Evolutionary conservation across 2,797 vertebrate genomes (phyloP), one percentile per base, ranked within the genome.

Genomic region (Coranthus polyacanthus): DNA sequence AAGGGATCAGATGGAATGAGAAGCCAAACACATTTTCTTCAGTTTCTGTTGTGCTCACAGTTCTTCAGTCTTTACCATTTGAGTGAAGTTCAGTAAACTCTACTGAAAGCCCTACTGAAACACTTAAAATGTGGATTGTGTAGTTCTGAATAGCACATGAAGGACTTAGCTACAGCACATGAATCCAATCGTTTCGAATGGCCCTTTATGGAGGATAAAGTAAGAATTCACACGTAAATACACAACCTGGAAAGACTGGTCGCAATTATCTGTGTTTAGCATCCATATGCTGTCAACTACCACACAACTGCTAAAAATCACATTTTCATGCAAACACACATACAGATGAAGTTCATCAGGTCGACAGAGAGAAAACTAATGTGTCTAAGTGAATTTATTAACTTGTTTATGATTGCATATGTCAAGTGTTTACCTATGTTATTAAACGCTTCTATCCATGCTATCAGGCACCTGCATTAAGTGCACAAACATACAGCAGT

Each of bases 251-350:
- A 59, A 50, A 18, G 29, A 52, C 55, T 58, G 24, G 38, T 56
- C 11, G 12, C 34, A 39, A 70, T 75, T 55, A 58, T 60, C 47
- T 68, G 63, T 45, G 54, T n/a, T 63, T 42, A 52, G 4, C 41
- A 47, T 58, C 12, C 21, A 4, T 38, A 29, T 58, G 52, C 55
- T 58, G 64, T 69, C 66, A 44, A 55, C 49, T 12, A 17, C 22
- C 38, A 11, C 26, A 43, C 12, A 6, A 42, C 42, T 32, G 46
- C 50, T 59, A 63, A 57, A 18, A 72, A 82, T 80, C 37, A 75
- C 56, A 76, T 78, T 74, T 60, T 59, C 39, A 82, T 51, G 53
- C 57, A 76, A 73, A 66, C 63, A 72, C 63, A 72, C 9, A 36
- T 20, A 29, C 45, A 57, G 11, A 37, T 46, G 5, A 59, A 38